Percentiles rank a stretch among this genome's conserved stretches.
Evolutionary conservation across 2,113 vertebrate species (phyloP).

Genomic region (Sturnira hondurensis): DNA sequence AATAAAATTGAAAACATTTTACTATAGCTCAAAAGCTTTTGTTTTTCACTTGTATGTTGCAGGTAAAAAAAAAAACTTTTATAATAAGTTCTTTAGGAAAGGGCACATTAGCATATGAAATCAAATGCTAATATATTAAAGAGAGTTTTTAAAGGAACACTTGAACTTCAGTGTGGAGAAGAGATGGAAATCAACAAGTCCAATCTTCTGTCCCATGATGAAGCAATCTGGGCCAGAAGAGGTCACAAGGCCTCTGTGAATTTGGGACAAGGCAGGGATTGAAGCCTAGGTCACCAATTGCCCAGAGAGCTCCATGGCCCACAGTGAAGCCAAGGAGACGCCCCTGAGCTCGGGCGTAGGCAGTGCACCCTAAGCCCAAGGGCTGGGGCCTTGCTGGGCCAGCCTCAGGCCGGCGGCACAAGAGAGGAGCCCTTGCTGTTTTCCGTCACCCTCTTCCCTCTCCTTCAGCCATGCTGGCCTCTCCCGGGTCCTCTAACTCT

Average conservation of each 20-base stretch:
- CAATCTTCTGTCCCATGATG: not conserved
- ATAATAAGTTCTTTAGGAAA: conserved; percentile 33
- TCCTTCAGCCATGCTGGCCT: not conserved
- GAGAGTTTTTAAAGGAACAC: not conserved
- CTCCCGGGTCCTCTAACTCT: fast-evolving
- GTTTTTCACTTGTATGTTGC: not conserved
- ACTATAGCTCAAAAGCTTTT: not conserved
- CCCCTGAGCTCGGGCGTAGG: not conserved
- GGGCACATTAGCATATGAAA: not conserved
- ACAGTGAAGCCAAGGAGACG: not conserved
- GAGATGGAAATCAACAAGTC: not conserved
- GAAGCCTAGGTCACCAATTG: not conserved
- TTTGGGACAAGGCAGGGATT: not conserved
- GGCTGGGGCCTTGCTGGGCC: fast-evolving
- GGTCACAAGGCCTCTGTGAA: not conserved
- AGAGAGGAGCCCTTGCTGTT: not conserved
- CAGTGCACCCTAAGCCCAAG: fast-evolving
- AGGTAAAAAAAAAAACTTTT: not conserved
- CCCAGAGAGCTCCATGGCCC: not conserved
- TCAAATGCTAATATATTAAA: not conserved
- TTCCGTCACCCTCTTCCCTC: fast-evolving
- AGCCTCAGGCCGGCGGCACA: fast-evolving
- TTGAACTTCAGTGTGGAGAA: not conserved
- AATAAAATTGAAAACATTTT: not conserved
- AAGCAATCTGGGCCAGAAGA: not conserved